Evolutionary conservation across 2,797 vertebrate genomes (phyloP).

Genomic region (Ispidina lecontei): DNA sequence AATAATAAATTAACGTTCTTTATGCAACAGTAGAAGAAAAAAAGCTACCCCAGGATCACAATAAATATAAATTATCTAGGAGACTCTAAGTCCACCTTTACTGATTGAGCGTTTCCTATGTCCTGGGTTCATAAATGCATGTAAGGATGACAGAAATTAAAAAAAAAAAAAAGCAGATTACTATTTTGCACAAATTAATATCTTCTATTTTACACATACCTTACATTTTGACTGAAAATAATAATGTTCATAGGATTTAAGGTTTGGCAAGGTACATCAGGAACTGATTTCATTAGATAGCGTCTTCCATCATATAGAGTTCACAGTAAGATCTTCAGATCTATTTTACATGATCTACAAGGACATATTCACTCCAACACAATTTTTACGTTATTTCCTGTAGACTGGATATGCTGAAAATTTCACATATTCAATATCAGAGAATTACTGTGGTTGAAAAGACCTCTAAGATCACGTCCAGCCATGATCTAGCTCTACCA

Average conservation of each 20-base stretch:
- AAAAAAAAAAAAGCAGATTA: background rate
- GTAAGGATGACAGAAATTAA: background rate
- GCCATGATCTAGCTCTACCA: too few species aligned
- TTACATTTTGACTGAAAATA: background rate
- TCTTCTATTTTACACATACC: background rate
- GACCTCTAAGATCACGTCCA: too few species aligned
- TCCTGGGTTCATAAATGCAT: background rate
- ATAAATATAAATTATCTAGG: constrained; percentile 11
- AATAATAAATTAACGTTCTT: background rate
- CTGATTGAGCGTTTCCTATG: background rate
- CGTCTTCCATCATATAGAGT: background rate
- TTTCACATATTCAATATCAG: background rate
- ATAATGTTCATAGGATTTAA: background rate
- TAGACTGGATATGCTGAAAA: background rate
- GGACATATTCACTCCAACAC: background rate
- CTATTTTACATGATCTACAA: background rate
- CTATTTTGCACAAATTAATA: background rate
- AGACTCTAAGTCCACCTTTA: background rate
- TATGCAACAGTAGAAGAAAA: background rate
- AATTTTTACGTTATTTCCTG: background rate
- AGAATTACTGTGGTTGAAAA: too few species aligned
- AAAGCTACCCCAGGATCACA: background rate
- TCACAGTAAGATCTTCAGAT: background rate
- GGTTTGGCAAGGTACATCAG: background rate
- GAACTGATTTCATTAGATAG: background rate